A percentile compares a stretch with the other conserved stretches of the same genome.
Conservation (phyloP, 2,888 invertebrate species). For the Hemithea aestivaria region DNA sequence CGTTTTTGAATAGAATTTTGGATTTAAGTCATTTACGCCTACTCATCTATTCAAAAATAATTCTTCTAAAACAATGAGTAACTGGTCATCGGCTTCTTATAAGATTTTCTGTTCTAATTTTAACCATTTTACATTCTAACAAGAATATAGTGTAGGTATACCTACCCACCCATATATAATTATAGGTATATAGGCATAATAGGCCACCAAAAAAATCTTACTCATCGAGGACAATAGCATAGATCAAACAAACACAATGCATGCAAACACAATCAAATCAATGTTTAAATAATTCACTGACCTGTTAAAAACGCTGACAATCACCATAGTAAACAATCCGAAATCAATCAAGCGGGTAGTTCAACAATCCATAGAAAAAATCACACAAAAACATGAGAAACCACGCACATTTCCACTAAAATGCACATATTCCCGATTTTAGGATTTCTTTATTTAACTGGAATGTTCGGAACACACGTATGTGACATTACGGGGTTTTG, state of each 20-base stretch:
- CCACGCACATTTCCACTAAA: conserved; percentile 63
- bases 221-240: conserved; percentile 7
- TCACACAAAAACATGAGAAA: conserved; percentile 41
- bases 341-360: conserved; percentile 38
- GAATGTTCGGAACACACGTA: conserved; percentile 35
- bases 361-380: conserved; percentile 43
- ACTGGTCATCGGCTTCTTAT: too few species aligned
- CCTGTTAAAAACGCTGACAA: conserved; percentile 76
- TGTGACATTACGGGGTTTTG: conserved; percentile 44
- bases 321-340: conserved; percentile 76
- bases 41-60: too few species aligned
- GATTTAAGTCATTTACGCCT: too few species aligned
- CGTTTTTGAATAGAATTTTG: too few species aligned
- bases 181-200: too few species aligned
- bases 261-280: conserved; percentile 27
- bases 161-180: conserved; percentile 3
- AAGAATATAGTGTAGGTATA: not conserved
- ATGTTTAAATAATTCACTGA: conserved; percentile 41
- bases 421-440: conserved; percentile 53
- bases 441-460: conserved; percentile 25
- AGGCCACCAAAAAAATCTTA: conserved; percentile 4
- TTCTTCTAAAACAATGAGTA: too few species aligned
- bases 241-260: conserved; percentile 8
- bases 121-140: too few species aligned
- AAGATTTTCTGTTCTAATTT: too few species aligned